Evolutionary conservation across 2,113 vertebrate genomes (phyloP).

Genomic region (Otis tarda): DNA sequence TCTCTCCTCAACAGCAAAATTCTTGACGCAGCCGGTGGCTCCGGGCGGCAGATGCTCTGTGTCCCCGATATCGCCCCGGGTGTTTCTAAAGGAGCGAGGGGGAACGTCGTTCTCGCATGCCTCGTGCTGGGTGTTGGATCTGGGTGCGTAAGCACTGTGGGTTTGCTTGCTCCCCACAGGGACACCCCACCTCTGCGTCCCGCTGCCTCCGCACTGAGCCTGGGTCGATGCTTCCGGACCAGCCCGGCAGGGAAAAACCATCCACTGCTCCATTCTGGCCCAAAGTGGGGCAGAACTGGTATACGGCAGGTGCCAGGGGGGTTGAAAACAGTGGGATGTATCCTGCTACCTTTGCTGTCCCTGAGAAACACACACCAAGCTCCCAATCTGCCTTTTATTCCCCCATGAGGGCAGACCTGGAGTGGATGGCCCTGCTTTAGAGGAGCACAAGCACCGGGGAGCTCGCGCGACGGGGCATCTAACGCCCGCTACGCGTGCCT

Average conservation of each 20-base stretch:
- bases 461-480: accelerated
- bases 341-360: neutral
- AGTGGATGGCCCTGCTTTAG: neutral
- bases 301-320: accelerated
- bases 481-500: accelerated
- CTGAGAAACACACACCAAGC: neutral
- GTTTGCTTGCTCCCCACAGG: neutral
- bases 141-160: neutral
- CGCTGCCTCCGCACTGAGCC: accelerated
- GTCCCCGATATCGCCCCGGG: accelerated
- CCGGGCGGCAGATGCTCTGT: neutral
- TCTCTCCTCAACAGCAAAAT: neutral
- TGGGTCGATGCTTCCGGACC: neutral
- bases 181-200: neutral
- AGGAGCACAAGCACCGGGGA: accelerated
- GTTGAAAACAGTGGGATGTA: neutral
- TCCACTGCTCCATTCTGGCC: accelerated
- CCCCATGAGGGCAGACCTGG: accelerated
- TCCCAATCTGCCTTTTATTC: neutral
- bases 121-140: neutral
- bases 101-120: neutral
- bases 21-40: neutral
- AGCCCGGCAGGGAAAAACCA: neutral
- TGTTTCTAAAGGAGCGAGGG: neutral
- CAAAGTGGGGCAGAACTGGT: neutral